Evolutionary conservation across 2,797 vertebrate species (phyloP), one percentile per base, ranked within the genome.

Genomic region (Alosa sapidissima): DNA sequence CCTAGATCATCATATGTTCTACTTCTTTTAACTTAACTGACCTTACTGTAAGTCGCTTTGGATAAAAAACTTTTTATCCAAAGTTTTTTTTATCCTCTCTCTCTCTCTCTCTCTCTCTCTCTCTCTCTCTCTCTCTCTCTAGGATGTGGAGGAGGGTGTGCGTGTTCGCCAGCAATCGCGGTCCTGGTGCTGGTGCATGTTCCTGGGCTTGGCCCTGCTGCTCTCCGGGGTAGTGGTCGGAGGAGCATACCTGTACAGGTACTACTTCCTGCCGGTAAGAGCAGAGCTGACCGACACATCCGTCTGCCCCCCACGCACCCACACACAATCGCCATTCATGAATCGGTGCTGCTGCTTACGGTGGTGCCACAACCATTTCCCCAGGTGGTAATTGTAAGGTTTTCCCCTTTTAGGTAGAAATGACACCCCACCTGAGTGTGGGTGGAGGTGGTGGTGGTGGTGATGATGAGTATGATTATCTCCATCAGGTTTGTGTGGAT

Each of bases 101-200:
- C 62, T 68, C 7, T 68, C 16, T 65, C 62, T 65, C 62, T 65
- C 65, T 16, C 3, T 5, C 65, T 72, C 33, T 11, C 58, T n/a
- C 58, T 24, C 58, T 65, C 72, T 85, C 52, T 88, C 33, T 89
- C 49, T 91, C 86, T 87, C 28, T 81, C 5, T 89, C 45, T 89
- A 98, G 98, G 97, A 98, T 91, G 94, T 94, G 0, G 97, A 98
- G 87, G 96, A 95, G 2, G 94, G 93, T 0, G 88, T 97, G 55
- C 94, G 93, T 1, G 88, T 96, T 82, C 95, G 93, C 52, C 93
- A 88, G 28, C 97, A 96, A 88, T 97, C 97, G 81, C 95, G 96
- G 82, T 95, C 97, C 86, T 99, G 98, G 98, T 99, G 97, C 91
- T 99, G 98, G 97, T 99, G 97, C 92, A 96, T 99, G 96, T 99